Evolutionary conservation across 2,797 vertebrate species (phyloP).

Genomic region (Amniataba percoides): DNA sequence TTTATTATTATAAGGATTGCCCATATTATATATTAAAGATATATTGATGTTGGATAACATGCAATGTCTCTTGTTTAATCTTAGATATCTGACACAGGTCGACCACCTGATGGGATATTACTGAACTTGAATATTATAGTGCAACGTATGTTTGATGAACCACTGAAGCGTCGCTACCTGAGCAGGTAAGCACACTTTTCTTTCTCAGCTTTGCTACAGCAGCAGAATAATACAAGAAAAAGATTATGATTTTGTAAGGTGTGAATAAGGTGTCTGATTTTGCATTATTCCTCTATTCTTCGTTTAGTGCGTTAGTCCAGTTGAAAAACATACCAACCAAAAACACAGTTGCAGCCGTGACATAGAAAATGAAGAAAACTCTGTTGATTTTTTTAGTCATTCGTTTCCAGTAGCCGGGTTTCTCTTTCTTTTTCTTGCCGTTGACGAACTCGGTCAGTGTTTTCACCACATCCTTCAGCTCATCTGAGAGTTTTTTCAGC

Average conservation of each 20-base stretch:
- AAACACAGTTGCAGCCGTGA: conserved; percentile 43
- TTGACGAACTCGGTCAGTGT: conserved; percentile 4
- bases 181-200: no score
- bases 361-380: conserved; percentile 58
- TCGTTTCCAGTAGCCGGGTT: conserved; percentile 62
- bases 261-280: no score
- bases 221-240: background rate
- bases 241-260: no score
- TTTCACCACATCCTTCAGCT: conserved; percentile 42
- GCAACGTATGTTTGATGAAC: background rate
- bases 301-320: background rate
- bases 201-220: background rate
- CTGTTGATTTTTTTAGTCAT: conserved; percentile 55
- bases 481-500: conserved; percentile 28
- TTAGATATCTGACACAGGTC: background rate
- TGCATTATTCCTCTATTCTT: background rate
- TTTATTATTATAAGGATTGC: background rate
- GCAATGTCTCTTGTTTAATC: background rate
- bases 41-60: background rate
- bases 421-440: background rate
- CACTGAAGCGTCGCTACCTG: no score
- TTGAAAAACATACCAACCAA: background rate
- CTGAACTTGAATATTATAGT: background rate
- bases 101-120: background rate
- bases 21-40: no score